Percentiles rank a stretch among this genome's conserved stretches.
Conservation (phyloP, 2,888 invertebrate species). For the Lochmaea capreae region DNA sequence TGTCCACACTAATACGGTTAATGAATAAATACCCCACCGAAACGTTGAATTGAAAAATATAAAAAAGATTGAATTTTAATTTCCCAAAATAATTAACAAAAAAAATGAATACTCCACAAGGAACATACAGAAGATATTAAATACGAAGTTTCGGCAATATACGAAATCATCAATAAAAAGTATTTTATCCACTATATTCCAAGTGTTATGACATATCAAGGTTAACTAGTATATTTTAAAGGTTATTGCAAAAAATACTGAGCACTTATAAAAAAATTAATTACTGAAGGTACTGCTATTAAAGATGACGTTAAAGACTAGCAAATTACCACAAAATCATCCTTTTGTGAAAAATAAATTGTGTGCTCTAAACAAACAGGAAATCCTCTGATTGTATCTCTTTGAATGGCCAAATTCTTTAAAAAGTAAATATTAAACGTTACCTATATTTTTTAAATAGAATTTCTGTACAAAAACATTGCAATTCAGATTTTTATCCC, state of each 20-base stretch:
- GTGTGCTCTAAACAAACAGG: slow-evolving; percentile 21
- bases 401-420: not conserved
- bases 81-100: too few species aligned
- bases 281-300: slow-evolving; percentile 8
- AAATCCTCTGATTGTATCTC: slow-evolving; percentile 26
- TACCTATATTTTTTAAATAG: not conserved
- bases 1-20: too few species aligned
- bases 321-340: slow-evolving; percentile 14
- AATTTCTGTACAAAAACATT: not conserved
- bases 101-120: too few species aligned
- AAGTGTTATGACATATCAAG: not conserved
- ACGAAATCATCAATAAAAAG: too few species aligned
- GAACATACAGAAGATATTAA: too few species aligned
- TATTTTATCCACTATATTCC: not conserved
- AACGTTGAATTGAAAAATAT: too few species aligned
- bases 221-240: not conserved
- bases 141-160: too few species aligned
- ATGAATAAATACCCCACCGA: too few species aligned
- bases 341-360: slow-evolving; percentile 24
- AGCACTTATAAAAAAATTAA: slow-evolving; percentile 5
- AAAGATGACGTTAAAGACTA: slow-evolving; percentile 22
- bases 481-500: too few species aligned
- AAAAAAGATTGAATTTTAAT: too few species aligned
- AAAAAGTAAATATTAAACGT: not conserved
- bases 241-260: not conserved